Evolutionary conservation across 2,888 invertebrate species (phyloP).

Genomic region (Geotrupes spiniger): DNA sequence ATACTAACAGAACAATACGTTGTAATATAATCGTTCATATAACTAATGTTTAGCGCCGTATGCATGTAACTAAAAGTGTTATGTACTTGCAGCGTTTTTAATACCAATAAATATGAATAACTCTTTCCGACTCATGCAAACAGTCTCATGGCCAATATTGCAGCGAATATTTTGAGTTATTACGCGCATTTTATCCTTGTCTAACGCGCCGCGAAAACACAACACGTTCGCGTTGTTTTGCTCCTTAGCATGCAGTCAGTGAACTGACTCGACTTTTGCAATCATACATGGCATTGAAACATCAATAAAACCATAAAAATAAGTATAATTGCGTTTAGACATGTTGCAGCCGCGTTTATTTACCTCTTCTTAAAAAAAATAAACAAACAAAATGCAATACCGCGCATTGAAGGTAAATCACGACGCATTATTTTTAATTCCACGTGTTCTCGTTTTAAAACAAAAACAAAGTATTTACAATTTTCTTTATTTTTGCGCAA

Average conservation of each 20-base stretch:
- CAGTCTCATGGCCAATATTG: constrained; percentile 43
- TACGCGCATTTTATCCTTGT: constrained; percentile 31
- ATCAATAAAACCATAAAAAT: constrained; percentile 44
- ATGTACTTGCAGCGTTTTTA: background rate
- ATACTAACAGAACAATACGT: no score
- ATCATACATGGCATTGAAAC: constrained; percentile 44
- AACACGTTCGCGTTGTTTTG: constrained; percentile 30
- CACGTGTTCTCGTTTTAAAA: constrained; percentile 1
- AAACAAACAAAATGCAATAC: background rate
- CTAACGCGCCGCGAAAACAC: constrained; percentile 27
- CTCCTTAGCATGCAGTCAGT: constrained; percentile 44
- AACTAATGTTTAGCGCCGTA: no score
- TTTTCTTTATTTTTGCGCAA: no score
- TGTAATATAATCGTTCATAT: no score
- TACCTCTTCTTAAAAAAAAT: constrained; percentile 15
- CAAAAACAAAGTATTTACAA: no score
- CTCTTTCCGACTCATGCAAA: constrained; percentile 27
- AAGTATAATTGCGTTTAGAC: constrained; percentile 38
- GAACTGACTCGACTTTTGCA: constrained; percentile 43
- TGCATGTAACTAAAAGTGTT: no score
- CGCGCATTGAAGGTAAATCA: constrained; percentile 20
- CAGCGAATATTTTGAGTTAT: constrained; percentile 40
- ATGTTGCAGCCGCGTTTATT: constrained; percentile 24
- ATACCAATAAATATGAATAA: constrained; percentile 3
- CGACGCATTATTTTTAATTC: constrained; percentile 6